A percentile compares a stretch with the other conserved stretches of the same genome.
Conservation (phyloP, 1,140 invertebrate genomes). For the Ganaspis sp. region DNA sequence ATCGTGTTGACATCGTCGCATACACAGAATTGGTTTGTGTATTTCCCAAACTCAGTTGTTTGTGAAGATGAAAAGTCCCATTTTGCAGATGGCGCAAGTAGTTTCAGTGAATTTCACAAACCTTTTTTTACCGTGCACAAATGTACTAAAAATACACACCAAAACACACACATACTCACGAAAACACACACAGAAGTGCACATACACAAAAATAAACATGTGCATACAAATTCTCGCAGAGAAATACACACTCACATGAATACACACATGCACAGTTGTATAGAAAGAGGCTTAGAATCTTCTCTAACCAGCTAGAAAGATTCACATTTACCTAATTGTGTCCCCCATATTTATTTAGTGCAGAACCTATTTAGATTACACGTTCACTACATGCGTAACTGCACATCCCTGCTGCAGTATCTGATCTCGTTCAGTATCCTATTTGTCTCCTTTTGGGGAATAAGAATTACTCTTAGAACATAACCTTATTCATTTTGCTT, state of each 20-base stretch:
- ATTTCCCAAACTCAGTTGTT: too few relatives aligned
- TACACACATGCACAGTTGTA: conserved; percentile 13
- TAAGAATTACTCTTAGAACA: background rate
- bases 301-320: conserved; percentile 68
- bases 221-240: too few relatives aligned
- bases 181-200: too few relatives aligned
- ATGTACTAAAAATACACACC: too few relatives aligned
- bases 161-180: conserved; percentile 48
- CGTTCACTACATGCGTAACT: conserved; percentile 59
- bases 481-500: too few relatives aligned
- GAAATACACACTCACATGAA: conserved; percentile 34
- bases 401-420: conserved; percentile 39
- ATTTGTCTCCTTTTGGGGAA: conserved; percentile 14
- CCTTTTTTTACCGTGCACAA: too few relatives aligned
- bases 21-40: too few relatives aligned
- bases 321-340: conserved; percentile 75
- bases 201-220: too few relatives aligned
- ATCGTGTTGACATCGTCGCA: too few relatives aligned
- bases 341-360: conserved; percentile 72
- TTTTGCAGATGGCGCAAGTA: too few relatives aligned
- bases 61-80: too few relatives aligned
- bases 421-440: conserved; percentile 3
- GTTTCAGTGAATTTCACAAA: too few relatives aligned
- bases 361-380: conserved; percentile 68
- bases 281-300: conserved; percentile 12